Evolutionary conservation across 2,888 invertebrate species (phyloP).

Genomic region (Oeneis ivallda): DNA sequence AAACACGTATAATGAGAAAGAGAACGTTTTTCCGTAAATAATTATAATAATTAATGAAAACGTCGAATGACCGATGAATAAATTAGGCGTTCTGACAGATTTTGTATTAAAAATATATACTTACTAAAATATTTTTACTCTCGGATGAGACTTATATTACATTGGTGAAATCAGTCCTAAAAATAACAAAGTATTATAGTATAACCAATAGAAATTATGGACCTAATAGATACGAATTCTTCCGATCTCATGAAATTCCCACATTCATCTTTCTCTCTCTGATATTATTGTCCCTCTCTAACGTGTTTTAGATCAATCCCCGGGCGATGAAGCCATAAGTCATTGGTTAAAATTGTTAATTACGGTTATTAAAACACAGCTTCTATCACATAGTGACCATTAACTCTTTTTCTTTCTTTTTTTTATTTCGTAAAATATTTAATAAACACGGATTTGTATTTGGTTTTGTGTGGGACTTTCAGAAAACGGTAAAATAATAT

Average conservation of each 20-base stretch:
- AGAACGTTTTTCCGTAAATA: no score
- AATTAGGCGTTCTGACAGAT: no score
- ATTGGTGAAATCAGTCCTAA: no score
- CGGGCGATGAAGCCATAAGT: slow-evolving; percentile 72
- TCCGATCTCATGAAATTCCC: slow-evolving; percentile 2
- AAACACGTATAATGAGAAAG: no score
- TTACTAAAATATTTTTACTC: no score
- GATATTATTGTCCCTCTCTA: slow-evolving; percentile 3
- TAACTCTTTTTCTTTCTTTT: slow-evolving; percentile 29
- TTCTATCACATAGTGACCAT: slow-evolving; percentile 43
- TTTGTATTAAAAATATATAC: no score
- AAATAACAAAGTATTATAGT: no score
- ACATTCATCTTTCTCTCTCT: not conserved
- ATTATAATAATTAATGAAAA: no score
- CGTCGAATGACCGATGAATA: no score
- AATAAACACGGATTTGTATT: slow-evolving; percentile 27
- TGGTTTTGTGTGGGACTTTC: slow-evolving; percentile 6
- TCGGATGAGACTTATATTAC: no score
- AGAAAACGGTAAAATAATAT: not conserved
- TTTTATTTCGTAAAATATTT: slow-evolving; percentile 34
- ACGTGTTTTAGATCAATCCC: slow-evolving; percentile 40
- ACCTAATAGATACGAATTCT: not conserved
- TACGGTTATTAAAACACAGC: slow-evolving; percentile 68
- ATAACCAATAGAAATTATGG: not conserved
- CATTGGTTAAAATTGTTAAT: slow-evolving; percentile 72